Conservation (phyloP, 1,140 invertebrate species). For the Helicorthomorpha holstii region DNA sequence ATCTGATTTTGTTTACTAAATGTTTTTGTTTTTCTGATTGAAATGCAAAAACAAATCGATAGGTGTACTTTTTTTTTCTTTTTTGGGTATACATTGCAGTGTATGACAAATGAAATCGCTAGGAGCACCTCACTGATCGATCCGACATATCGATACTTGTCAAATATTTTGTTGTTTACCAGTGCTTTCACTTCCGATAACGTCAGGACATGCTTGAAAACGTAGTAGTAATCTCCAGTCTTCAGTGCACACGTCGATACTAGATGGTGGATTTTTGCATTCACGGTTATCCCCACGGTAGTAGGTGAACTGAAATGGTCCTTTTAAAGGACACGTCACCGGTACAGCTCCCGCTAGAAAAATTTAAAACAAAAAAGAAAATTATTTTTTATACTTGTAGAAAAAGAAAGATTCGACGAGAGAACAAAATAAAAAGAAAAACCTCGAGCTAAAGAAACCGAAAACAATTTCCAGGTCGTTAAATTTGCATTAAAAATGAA, state of each 20-base stretch:
- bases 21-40: too few relatives aligned
- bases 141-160: too few relatives aligned
- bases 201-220: slow-evolving; percentile 82
- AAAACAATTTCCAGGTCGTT: not conserved
- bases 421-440: not conserved
- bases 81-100: too few relatives aligned
- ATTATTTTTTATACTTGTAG: not conserved
- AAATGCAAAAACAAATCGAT: too few relatives aligned
- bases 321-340: slow-evolving; percentile 25
- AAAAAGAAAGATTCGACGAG: too few relatives aligned
- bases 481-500: not conserved
- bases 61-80: too few relatives aligned
- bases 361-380: slow-evolving; percentile 4
- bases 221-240: slow-evolving; percentile 58
- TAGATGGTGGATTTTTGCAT: slow-evolving; percentile 52
- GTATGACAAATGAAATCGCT: too few relatives aligned
- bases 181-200: slow-evolving; percentile 46
- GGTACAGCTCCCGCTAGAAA: slow-evolving; percentile 20
- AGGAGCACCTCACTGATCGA: not conserved
- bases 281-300: slow-evolving; percentile 32
- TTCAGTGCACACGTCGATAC: slow-evolving; percentile 64
- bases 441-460: not conserved
- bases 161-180: slow-evolving; percentile 19
- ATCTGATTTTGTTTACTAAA: too few relatives aligned
- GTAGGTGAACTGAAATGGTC: slow-evolving; percentile 20